Percentiles rank a stretch among this genome's conserved stretches.
phyloP scores from a whole-genome alignment of 2,113 vertebrate species.

The Neotragus pygmaeus region DNA sequence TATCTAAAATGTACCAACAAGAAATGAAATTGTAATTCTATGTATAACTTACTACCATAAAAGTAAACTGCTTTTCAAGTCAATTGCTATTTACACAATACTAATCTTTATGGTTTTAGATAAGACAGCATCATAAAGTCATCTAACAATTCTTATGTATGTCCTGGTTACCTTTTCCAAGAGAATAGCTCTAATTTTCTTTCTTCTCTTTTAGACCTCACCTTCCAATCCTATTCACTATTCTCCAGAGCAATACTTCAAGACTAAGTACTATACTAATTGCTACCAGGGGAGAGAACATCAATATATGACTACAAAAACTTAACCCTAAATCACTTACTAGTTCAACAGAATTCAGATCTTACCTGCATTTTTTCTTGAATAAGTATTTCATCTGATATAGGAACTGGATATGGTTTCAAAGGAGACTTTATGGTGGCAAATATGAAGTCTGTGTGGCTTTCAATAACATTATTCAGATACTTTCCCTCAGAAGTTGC shows the following conservation, averaged over 20 bases:
- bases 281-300: not conserved
- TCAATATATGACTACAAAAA: not conserved
- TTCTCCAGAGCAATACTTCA: not conserved
- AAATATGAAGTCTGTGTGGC: slow-evolving; percentile 91
- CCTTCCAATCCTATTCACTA: not conserved
- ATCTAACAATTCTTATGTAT: not conserved
- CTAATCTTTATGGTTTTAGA: not conserved
- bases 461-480: slow-evolving; percentile 89
- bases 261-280: not conserved
- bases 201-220: not conserved
- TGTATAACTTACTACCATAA: not conserved
- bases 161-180: not conserved
- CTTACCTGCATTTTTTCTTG: slow-evolving; percentile 92
- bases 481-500: slow-evolving; percentile 87
- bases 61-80: not conserved
- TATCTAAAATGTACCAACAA: not conserved
- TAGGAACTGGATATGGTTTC: slow-evolving; percentile 87
- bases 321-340: not conserved
- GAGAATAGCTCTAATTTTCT: not conserved
- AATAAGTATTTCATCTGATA: slow-evolving; percentile 86
- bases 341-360: not conserved
- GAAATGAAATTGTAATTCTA: not conserved
- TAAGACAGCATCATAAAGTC: not conserved
- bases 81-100: not conserved
- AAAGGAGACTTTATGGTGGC: slow-evolving; percentile 93